Base-by-base conservation (phyloP, 2,113 vertebrate genomes). In the Ammodytes dubius region DNA sequence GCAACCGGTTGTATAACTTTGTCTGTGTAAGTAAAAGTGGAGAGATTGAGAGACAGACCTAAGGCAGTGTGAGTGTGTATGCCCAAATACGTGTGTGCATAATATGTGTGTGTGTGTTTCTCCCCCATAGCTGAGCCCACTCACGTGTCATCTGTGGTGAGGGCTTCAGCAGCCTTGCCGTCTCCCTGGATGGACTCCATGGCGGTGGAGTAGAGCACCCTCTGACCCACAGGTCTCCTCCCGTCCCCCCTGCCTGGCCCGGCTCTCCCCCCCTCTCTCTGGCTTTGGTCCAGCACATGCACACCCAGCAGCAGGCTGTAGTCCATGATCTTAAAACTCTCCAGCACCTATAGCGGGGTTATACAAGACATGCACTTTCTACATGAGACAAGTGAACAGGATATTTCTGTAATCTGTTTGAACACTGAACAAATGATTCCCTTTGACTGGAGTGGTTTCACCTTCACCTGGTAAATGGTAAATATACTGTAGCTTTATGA, bases 301-400 rank as follows among this genome's bases (percentile, higher is more conserved):
- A 99, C 96, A 40, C 98, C 98, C 78, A 99, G 93, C 75, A 99
- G 93, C 79, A 99, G 93, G 89, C 98, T 99, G 90, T 99, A 99
- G 92, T 99, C 98, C 98, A 99, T 99, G 88, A 99, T 99, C 92
- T 99, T 99, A 93, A 99, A 99, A 82, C 98, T 99, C 94, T 99
- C 98, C 83, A 99, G 92, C 42, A 99, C 98, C 98, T 99, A 7
- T 66, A 70, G 39, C 2, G 37, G 63, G 63, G n/a, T 79, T 7
- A 27, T 27, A 84, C 27, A 71, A 43, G 46, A 57, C 52, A 54
- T 35, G 11, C 3, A n/a, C 17, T 9, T 49, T 50, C 49, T 54
- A 50, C 7, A 39, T 27, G 27, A 56, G 15, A 56, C 53, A 5
- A 15, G 4, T 43, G 6, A 47, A 64, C 17, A 27, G 45, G 9